Percentiles rank a stretch among this genome's conserved stretches.
phyloP scores from a whole-genome alignment of 30 jellyfish, hydroid and myxozoan species.

The Aurelia aurita region DNA sequence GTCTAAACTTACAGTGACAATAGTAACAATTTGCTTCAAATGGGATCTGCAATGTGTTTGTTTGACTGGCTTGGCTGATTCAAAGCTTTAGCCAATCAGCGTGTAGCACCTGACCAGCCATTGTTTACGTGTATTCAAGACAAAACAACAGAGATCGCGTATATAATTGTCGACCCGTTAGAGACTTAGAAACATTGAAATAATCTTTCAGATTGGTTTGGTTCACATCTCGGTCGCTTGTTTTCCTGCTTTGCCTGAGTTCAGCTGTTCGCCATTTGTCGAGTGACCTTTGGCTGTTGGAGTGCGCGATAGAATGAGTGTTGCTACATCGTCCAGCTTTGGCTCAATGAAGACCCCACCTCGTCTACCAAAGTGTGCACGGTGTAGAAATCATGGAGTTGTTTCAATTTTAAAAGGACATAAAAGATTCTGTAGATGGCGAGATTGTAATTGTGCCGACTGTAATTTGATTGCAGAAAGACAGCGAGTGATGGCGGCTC shows the following conservation, averaged over 20 bases:
- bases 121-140: conserved; percentile 61
- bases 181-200: conserved; percentile 85
- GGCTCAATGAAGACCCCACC: conserved; percentile 94
- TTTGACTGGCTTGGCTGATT: conserved; percentile 81
- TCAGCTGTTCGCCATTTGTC: background rate
- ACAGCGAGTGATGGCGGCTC: conserved; percentile 99
- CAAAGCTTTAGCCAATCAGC: conserved; percentile 84
- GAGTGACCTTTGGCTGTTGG: conserved; percentile 13
- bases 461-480: conserved; percentile 98
- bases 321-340: conserved; percentile 73
- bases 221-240: conserved; percentile 14
- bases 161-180: conserved; percentile 73
- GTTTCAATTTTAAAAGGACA: conserved; percentile 98
- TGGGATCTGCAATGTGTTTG: conserved; percentile 19
- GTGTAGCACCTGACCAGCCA: conserved; percentile 60
- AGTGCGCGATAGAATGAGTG: conserved; percentile 49
- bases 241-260: background rate
- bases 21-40: conserved; percentile 64
- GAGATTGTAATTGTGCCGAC: conserved; percentile 98
- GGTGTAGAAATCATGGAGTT: conserved; percentile 99
- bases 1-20: conserved; percentile 33
- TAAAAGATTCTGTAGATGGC: conserved; percentile 98
- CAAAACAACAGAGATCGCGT: conserved; percentile 68
- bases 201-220: conserved; percentile 60
- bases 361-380: conserved; percentile 97